phyloP scores from a whole-genome alignment of 1,140 invertebrate genomes.

The Copidosoma floridanum region DNA sequence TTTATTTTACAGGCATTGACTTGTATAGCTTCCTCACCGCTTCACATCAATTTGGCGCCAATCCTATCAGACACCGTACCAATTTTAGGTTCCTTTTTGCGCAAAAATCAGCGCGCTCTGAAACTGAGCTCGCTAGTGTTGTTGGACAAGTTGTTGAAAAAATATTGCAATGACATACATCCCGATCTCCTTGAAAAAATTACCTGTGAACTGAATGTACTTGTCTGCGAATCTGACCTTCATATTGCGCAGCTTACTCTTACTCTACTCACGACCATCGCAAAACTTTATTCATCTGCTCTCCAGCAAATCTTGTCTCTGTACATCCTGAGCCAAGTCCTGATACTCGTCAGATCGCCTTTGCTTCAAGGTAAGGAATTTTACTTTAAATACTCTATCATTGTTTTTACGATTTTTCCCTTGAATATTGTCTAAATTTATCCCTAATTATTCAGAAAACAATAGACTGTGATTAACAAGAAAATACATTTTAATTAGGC shows the following conservation, averaged over 20 bases:
- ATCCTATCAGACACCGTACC: slow-evolving; percentile 73
- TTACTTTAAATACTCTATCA: too few species aligned
- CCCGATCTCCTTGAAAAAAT: slow-evolving; percentile 73
- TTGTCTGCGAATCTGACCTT: slow-evolving; percentile 91
- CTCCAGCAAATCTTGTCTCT: slow-evolving; percentile 66
- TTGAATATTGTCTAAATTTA: too few species aligned
- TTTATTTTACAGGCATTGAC: slow-evolving; percentile 67
- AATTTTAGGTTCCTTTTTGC: slow-evolving; percentile 88
- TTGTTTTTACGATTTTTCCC: neutral
- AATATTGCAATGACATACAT: slow-evolving; percentile 74
- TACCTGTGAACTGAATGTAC: slow-evolving; percentile 80
- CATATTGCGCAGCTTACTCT: slow-evolving; percentile 92
- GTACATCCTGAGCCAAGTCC: slow-evolving; percentile 79
- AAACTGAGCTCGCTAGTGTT: slow-evolving; percentile 89
- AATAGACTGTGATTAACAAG: too few species aligned
- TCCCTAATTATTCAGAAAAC: too few species aligned
- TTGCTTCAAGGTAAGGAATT: slow-evolving; percentile 70
- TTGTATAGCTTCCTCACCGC: slow-evolving; percentile 87
- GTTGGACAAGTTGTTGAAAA: slow-evolving; percentile 85
- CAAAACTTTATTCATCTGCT: slow-evolving; percentile 67
- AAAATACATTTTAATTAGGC: slow-evolving; percentile 55
- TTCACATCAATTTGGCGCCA: slow-evolving; percentile 81
- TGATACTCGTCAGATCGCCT: slow-evolving; percentile 85
- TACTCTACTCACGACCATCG: slow-evolving; percentile 74
- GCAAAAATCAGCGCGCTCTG: slow-evolving; percentile 95